These are phyloP conservation scores for Dicranocentrus wangi DNA, from an alignment of 2,888 invertebrate species.

Conservation along the genomic window DNA sequence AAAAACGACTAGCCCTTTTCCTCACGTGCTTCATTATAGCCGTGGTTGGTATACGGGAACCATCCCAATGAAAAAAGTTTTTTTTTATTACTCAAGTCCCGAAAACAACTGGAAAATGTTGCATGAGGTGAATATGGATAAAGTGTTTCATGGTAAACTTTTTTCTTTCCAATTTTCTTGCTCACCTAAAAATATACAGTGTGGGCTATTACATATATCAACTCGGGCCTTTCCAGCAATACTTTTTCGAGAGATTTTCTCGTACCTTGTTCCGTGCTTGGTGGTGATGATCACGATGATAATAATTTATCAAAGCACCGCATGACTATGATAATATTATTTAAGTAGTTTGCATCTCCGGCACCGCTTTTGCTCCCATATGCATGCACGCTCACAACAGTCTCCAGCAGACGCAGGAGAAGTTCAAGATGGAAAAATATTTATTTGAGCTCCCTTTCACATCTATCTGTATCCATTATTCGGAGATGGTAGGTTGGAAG, in stretches of 20 bases:
- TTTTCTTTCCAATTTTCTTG: conserved; percentile 26
- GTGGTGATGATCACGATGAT: conserved; percentile 22
- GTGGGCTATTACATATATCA: too few relatives aligned
- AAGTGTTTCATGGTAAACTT: conserved; percentile 20
- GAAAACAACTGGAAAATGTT: neutral
- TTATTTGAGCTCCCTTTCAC: too few relatives aligned
- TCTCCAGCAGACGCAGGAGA: too few relatives aligned
- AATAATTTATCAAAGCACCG: conserved; percentile 18
- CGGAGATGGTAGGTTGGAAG: neutral
- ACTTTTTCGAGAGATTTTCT: neutral
- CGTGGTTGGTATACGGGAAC: too few relatives aligned
- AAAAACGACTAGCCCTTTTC: neutral
- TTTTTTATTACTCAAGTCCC: neutral
- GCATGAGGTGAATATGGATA: conserved; percentile 26
- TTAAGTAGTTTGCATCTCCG: conserved; percentile 16
- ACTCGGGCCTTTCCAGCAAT: neutral
- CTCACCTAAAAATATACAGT: neutral
- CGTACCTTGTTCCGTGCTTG: neutral
- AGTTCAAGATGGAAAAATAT: neutral
- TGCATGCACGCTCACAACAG: too few relatives aligned
- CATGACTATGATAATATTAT: conserved; percentile 12
- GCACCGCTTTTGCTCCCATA: neutral
- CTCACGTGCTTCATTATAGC: neutral
- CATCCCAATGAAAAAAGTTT: neutral
- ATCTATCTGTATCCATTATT: neutral